Conservation (phyloP, 2,888 invertebrate species). For the Strigamia transsilvanica region DNA sequence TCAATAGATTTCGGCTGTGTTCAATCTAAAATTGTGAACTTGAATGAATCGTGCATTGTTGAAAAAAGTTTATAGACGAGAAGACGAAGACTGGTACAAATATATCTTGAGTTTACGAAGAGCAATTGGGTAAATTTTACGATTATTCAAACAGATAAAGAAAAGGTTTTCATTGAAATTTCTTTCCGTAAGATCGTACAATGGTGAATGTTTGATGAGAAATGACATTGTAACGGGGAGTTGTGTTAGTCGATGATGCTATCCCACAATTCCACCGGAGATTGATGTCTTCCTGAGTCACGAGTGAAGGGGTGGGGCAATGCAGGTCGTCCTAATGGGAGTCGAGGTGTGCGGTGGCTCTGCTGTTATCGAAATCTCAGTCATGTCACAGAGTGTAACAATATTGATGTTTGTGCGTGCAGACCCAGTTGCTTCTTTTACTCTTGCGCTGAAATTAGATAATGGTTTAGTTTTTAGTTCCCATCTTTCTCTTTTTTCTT, state of each 20-base stretch:
- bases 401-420: constrained; percentile 48
- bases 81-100: no score
- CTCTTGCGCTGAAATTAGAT: constrained; percentile 24
- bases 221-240: constrained; percentile 38
- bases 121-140: not conserved
- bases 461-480: constrained; percentile 35
- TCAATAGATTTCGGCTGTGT: no score
- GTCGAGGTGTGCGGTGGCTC: constrained; percentile 43
- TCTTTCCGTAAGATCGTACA: not conserved
- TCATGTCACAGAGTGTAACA: constrained; percentile 38
- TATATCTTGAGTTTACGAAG: no score
- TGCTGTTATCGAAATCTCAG: constrained; percentile 48
- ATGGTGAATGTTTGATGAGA: constrained; percentile 27
- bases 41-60: no score
- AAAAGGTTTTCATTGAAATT: not conserved
- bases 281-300: constrained; percentile 49
- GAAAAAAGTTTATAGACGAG: no score
- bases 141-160: not conserved
- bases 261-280: constrained; percentile 27
- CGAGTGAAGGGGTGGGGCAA: constrained; percentile 38
- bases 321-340: constrained; percentile 46
- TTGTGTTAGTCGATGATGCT: constrained; percentile 40
- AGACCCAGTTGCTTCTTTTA: not conserved
- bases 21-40: no score
- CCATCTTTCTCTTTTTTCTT: not conserved